phyloP scores from a whole-genome alignment of 2,888 invertebrate species.

The Trissolcus japonicus region DNA sequence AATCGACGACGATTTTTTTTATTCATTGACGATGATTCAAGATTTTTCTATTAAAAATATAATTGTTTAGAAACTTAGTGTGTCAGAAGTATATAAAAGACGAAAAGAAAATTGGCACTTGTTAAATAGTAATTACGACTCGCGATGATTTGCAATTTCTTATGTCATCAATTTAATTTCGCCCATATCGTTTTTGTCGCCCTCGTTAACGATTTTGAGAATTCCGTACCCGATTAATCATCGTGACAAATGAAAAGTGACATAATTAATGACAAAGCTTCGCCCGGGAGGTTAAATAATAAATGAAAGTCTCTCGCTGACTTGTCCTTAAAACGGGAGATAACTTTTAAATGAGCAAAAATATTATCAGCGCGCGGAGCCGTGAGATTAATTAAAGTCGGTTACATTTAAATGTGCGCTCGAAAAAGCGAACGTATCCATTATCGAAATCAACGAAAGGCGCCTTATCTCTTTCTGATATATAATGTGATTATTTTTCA shows the following conservation, averaged over 20 bases:
- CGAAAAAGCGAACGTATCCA: conserved; percentile 3
- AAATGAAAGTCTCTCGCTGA: conserved; percentile 14
- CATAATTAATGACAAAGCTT: conserved; percentile 37
- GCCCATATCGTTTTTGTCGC: not conserved
- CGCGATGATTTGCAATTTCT: no score
- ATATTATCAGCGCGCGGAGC: conserved; percentile 6
- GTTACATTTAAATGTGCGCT: conserved; percentile 35
- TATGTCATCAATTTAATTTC: no score
- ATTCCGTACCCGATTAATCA: conserved; percentile 27
- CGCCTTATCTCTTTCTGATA: conserved; percentile 30
- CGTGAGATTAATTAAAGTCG: conserved; percentile 33
- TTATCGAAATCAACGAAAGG: conserved; percentile 18
- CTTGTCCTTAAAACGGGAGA: conserved; percentile 10
- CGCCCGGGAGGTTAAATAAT: conserved; percentile 29
- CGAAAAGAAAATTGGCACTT: no score
- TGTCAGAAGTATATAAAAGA: no score
- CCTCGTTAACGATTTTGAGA: conserved; percentile 8
- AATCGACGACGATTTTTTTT: not conserved
- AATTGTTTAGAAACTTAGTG: no score
- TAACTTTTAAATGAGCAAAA: conserved; percentile 3
- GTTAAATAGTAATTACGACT: no score
- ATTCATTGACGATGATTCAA: no score
- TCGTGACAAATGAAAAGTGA: conserved; percentile 30
- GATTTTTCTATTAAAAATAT: no score
- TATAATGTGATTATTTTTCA: conserved; percentile 36